These are phyloP conservation scores for Cepphus grylle DNA, from an alignment of 2,113 vertebrate species.

Conservation along the genomic window DNA sequence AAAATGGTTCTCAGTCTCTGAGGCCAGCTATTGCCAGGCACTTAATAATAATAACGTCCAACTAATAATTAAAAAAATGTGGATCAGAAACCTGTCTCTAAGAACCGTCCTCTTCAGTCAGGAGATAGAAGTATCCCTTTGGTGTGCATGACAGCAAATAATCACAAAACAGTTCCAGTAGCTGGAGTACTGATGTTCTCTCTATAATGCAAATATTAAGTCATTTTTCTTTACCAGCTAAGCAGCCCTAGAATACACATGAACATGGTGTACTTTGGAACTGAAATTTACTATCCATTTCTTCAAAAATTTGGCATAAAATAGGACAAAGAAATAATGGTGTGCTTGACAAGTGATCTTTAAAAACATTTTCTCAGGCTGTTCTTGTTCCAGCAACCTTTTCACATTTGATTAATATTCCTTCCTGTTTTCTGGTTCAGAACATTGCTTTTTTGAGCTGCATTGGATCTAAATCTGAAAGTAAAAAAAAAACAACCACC, in stretches of 20 bases:
- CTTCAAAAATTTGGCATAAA: constrained; percentile 9
- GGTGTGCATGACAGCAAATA: background rate
- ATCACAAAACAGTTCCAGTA: background rate
- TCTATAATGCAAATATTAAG: background rate
- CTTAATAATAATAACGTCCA: background rate
- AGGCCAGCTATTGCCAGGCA: background rate
- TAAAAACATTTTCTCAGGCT: constrained; percentile 49
- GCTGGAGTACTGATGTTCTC: background rate
- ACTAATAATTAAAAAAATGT: background rate
- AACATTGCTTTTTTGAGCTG: background rate
- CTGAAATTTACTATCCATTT: constrained; percentile 26
- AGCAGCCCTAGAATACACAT: background rate
- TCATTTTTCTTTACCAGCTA: background rate
- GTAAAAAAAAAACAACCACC: background rate
- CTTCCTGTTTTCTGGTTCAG: constrained; percentile 41
- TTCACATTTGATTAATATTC: constrained; percentile 61
- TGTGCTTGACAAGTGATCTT: constrained; percentile 31
- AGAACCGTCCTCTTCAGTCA: background rate
- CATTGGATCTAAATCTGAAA: background rate
- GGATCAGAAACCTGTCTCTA: background rate
- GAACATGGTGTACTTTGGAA: background rate
- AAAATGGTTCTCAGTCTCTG: background rate
- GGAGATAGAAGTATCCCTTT: background rate
- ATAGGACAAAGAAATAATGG: constrained; percentile 11
- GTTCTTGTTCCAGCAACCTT: constrained; percentile 33